Conservation (phyloP, 2,888 invertebrate species). For the Desoria tigrina region DNA sequence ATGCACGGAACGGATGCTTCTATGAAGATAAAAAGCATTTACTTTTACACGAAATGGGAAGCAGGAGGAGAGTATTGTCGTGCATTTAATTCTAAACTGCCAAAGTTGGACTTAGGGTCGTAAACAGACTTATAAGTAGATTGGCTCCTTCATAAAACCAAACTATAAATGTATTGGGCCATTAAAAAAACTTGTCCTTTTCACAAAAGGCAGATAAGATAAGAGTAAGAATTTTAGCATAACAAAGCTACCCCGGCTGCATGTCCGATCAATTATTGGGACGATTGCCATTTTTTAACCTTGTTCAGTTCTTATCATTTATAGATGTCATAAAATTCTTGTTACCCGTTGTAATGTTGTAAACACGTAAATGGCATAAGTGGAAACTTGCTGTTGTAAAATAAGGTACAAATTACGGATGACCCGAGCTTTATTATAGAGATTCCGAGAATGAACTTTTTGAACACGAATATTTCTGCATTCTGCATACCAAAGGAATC, state of each 20-base stretch:
- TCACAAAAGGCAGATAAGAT: not conserved
- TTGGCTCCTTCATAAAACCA: too few species aligned
- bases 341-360: constrained; percentile 12
- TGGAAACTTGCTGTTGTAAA: constrained; percentile 17
- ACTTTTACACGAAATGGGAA: too few species aligned
- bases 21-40: too few species aligned
- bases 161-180: not conserved
- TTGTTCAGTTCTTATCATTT: constrained; percentile 3
- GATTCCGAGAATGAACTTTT: too few species aligned
- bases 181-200: constrained; percentile 12
- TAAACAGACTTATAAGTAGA: too few species aligned
- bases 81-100: too few species aligned
- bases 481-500: too few species aligned
- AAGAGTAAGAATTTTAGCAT: not conserved
- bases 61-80: too few species aligned
- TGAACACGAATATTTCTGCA: too few species aligned
- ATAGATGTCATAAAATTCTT: constrained; percentile 7
- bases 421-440: too few species aligned
- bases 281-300: constrained; percentile 2
- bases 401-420: constrained; percentile 5
- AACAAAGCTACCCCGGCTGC: not conserved
- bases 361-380: constrained; percentile 13
- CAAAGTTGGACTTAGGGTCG: too few species aligned
- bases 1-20: too few species aligned
- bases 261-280: not conserved